These are phyloP conservation scores for Papilio gigon DNA, from an alignment of 2,888 invertebrate species.

Conservation along the genomic window DNA sequence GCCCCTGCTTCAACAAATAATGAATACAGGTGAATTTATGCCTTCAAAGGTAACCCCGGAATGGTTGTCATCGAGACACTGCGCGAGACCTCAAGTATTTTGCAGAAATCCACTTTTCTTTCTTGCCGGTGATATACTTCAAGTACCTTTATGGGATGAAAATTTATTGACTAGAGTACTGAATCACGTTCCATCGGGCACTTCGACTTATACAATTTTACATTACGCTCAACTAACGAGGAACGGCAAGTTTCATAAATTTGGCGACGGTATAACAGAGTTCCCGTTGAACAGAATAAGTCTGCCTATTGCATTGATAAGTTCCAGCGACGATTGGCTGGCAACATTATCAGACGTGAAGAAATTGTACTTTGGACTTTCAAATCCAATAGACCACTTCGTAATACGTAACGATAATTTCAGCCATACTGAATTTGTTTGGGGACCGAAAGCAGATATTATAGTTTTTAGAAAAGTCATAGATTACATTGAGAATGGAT, in stretches of 20 bases:
- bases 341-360: constrained; percentile 59
- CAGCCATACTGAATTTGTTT: constrained; percentile 66
- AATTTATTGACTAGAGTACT: constrained; percentile 58
- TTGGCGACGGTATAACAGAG: constrained; percentile 50
- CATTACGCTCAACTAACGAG: constrained; percentile 64
- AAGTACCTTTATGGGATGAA: constrained; percentile 48
- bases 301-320: constrained; percentile 61
- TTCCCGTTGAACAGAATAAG: constrained; percentile 55
- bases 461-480: constrained; percentile 59
- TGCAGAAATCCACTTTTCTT: constrained; percentile 68
- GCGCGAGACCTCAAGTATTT: constrained; percentile 54
- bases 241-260: constrained; percentile 64
- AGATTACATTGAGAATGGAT: constrained; percentile 54
- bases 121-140: constrained; percentile 56
- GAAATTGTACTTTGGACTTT: constrained; percentile 58
- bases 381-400: constrained; percentile 62
- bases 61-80: constrained; percentile 58
- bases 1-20: constrained; percentile 50
- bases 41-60: constrained; percentile 58
- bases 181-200: constrained; percentile 66
- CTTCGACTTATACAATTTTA: constrained; percentile 63
- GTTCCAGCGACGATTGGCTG: constrained; percentile 64
- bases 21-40: constrained; percentile 61
- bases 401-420: constrained; percentile 59
- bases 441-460: constrained; percentile 55